Base-by-base conservation (phyloP, 2,113 vertebrate genomes). In the Neopipo cinnamomea region DNA sequence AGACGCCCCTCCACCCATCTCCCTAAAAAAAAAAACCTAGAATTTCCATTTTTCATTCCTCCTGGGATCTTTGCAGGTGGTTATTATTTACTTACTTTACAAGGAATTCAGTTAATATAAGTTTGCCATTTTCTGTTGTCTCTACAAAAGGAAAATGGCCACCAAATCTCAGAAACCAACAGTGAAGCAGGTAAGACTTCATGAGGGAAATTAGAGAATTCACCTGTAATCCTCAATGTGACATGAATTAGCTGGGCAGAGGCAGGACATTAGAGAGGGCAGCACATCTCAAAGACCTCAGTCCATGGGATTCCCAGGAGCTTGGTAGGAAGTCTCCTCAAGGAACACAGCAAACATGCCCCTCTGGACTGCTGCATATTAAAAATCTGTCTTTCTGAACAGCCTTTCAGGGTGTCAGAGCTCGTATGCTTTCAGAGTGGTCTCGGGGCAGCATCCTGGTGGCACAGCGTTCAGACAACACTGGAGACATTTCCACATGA, bases 401-500 rank as follows among this genome's bases (percentile, higher is more conserved):
- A 1, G 33, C 6, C 11, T 67, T 44, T 59, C 50, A 22, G 62
- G 3, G 11, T 24, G 4, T 14, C 58, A 49, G 66, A 47, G 27
- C 25, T 72, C 3, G 0, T 39, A 10, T 6, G 24, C 1, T 1
- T 9, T 8, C 23, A 10, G 39, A 47, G 12, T 2, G 17, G 31
- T 53, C 28, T 82, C 30, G 12, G 8, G 58, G 44, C 46, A 52
- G 49, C 62, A 73, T 31, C 24, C 44, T 49, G 3, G 1, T 18
- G 61, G 25, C 58, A 93, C 0, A 0, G 2, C 0, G 0, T 44
- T 28, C 19, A 5, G 56, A 70, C 41, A 82, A 22, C 61, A 22
- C 41, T 33, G 28, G 28, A 79, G 71, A 56, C 42, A 16, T 56
- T 91, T 76, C 62, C 74, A 59, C 37, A 31, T 6, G 30, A 4